A percentile compares a stretch with the other conserved stretches of the same genome.
Evolutionary conservation across 2,888 invertebrate genomes (phyloP).

Genomic region (Masnerella sp.): DNA sequence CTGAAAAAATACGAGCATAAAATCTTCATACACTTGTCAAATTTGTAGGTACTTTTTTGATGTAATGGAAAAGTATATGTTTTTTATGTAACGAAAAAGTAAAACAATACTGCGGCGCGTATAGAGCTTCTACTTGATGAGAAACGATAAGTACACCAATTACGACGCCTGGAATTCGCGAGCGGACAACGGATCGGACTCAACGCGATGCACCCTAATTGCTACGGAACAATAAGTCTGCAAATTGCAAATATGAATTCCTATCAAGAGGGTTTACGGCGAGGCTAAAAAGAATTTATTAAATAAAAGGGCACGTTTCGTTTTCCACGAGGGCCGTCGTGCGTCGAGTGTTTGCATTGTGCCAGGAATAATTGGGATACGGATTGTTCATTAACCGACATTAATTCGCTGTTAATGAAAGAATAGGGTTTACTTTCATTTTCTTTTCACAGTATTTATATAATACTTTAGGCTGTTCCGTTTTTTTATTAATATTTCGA

Average conservation of each 20-base stretch:
- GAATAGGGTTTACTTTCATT: too few relatives aligned
- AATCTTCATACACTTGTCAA: too few relatives aligned
- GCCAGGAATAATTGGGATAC: slow-evolving; percentile 17
- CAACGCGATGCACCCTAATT: slow-evolving; percentile 50
- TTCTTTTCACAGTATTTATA: too few relatives aligned
- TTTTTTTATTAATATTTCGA: too few relatives aligned
- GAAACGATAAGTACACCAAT: slow-evolving; percentile 28
- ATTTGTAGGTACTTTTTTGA: too few relatives aligned
- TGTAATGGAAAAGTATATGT: too few relatives aligned
- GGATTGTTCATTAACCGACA: slow-evolving; percentile 12
- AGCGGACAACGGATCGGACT: slow-evolving; percentile 5
- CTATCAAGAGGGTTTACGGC: slow-evolving; percentile 28
- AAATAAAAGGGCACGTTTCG: slow-evolving; percentile 32
- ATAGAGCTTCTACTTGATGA: slow-evolving; percentile 13
- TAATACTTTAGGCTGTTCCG: too few relatives aligned
- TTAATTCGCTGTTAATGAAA: slow-evolving; percentile 14
- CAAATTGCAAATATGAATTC: slow-evolving; percentile 50
- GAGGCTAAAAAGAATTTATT: slow-evolving; percentile 29
- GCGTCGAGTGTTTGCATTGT: slow-evolving; percentile 28
- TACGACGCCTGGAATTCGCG: slow-evolving; percentile 17
- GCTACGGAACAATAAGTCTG: slow-evolving; percentile 50
- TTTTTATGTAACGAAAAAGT: not conserved
- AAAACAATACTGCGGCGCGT: slow-evolving; percentile 5
- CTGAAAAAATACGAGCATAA: too few relatives aligned
- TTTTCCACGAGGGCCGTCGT: slow-evolving; percentile 15